Conservation (phyloP, 2,113 vertebrate genomes). For the Anolis sagrei region DNA sequence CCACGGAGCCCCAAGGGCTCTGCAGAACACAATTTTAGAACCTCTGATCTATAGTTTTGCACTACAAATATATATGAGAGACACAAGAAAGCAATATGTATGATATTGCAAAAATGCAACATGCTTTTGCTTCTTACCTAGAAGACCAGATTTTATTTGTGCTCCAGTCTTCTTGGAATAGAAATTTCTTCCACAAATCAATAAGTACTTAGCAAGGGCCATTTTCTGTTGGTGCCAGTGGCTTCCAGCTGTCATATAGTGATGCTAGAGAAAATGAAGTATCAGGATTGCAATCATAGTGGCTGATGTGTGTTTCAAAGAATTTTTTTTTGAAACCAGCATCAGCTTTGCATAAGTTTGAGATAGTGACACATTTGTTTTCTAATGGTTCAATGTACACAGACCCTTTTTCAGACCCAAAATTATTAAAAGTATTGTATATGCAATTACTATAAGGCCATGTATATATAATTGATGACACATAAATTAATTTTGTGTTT, state of each 20-base stretch:
- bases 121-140: slow-evolving; percentile 9
- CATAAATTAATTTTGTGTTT: too few relatives aligned
- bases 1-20: too few relatives aligned
- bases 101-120: not conserved
- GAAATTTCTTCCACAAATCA: slow-evolving; percentile 29
- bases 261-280: slow-evolving; percentile 13
- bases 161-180: slow-evolving; percentile 11
- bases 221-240: slow-evolving; percentile 32
- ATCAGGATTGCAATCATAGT: slow-evolving; percentile 18
- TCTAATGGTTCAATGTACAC: too few relatives aligned
- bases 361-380: too few relatives aligned
- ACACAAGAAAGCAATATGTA: slow-evolving; percentile 22
- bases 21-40: too few relatives aligned
- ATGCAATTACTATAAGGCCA: too few relatives aligned
- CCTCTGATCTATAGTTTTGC: not conserved
- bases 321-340: too few relatives aligned
- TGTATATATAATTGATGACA: too few relatives aligned
- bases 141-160: not conserved
- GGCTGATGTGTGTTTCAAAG: too few relatives aligned
- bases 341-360: too few relatives aligned
- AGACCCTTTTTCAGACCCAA: too few relatives aligned
- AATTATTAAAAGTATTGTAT: too few relatives aligned
- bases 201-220: slow-evolving; percentile 29
- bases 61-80: not conserved
- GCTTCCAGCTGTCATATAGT: not conserved